Evolutionary conservation across 1,140 invertebrate genomes (phyloP).

Genomic region (Procambarus virginalis): DNA sequence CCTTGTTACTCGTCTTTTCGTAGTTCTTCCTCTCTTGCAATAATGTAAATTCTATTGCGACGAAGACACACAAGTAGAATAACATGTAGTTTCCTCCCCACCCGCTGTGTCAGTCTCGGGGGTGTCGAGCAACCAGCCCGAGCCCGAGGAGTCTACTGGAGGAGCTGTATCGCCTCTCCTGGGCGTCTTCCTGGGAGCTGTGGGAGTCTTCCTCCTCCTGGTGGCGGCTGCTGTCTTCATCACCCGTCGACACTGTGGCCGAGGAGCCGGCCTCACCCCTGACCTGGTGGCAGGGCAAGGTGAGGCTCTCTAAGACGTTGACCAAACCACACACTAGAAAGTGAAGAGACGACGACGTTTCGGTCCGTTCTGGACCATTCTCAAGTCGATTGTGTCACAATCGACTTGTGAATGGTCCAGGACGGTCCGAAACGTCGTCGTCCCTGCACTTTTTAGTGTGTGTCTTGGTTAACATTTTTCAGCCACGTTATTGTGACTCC

Average conservation of each 20-base stretch:
- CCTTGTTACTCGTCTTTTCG: too few species aligned
- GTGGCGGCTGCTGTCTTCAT: slow-evolving; percentile 37
- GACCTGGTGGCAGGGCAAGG: slow-evolving; percentile 45
- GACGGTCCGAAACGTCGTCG: too few species aligned
- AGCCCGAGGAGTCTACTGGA: neutral
- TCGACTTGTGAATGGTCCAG: too few species aligned
- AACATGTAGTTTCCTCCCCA: neutral
- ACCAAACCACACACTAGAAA: neutral
- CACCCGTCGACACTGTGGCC: slow-evolving; percentile 14
- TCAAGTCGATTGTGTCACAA: too few species aligned
- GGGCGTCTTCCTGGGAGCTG: slow-evolving; percentile 22
- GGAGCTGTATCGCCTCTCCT: slow-evolving; percentile 27
- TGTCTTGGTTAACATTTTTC: too few species aligned
- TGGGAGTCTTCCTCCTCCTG: slow-evolving; percentile 20
- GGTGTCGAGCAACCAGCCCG: slow-evolving; percentile 19
- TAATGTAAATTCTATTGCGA: too few species aligned
- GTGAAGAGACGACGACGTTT: too few species aligned
- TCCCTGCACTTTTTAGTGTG: too few species aligned
- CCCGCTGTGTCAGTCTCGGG: slow-evolving; percentile 26
- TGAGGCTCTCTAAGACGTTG: slow-evolving; percentile 34
- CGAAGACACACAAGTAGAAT: too few species aligned
- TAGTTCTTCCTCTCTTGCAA: too few species aligned
- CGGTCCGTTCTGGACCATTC: too few species aligned
- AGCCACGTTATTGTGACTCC: too few species aligned
- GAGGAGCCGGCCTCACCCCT: neutral